Evolutionary conservation across 2,888 invertebrate genomes (phyloP), one percentile per base, ranked within the genome.

Genomic region (Syrphus vitripennis): DNA sequence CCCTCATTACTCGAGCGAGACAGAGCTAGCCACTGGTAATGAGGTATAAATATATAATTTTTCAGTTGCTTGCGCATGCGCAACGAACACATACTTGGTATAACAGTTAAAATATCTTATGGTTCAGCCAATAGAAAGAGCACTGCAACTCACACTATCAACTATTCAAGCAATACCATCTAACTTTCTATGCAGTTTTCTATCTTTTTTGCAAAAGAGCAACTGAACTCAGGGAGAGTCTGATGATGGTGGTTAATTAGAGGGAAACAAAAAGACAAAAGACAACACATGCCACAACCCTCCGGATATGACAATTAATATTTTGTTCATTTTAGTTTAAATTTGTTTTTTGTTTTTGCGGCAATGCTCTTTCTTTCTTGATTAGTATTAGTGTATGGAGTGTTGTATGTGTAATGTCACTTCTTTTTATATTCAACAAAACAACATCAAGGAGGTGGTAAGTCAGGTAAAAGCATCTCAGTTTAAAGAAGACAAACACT

Each of bases 111-210:
- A 48, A 34, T 7, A 10, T 21, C 53, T 59, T 24, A 12, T 7
- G 40, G 19, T 24, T 40, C 72, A 72, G 70, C 86, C 86, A 86
- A 86, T 86, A 82, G 86, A 74, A 86, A 78, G 31, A 21, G 72
- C 69, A 86, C 57, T 86, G 82, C 72, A 78, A 82, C 86, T 21
- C 77, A 82, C 82, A 82, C 86, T 61, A 10, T 34, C 77, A 82
- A 42, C 40, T n/a, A 45, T n/a, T 26, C 24, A 34, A 34, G 67
- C 45, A 70, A 74, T 70, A 67, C 31, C 76, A 77, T 67, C 26
- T 45, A 81, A 86, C 77, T 86, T 86, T 86, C 84, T 86, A 86
- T 86, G 86, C 86, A 86, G 72, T 86, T 86, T 86, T 86, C 86
- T 86, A 86, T 82, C 77, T 78, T 48, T 80, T 50, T 31, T 31